Conservation (phyloP, 2,113 vertebrate species). For the Sorex araneus region DNA sequence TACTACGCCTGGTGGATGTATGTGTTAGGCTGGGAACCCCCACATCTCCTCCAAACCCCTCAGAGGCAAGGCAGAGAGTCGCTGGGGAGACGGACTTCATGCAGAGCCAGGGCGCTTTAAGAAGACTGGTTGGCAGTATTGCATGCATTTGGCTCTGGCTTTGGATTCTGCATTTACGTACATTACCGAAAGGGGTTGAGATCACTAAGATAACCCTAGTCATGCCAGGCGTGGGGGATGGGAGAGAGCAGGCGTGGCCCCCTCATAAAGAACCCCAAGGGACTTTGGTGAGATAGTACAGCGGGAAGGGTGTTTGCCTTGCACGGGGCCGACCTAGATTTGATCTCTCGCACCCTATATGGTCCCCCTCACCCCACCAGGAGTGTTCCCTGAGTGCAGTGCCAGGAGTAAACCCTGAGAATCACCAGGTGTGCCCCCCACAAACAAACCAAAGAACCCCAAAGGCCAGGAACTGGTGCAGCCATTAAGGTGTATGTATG, state of each 20-base stretch:
- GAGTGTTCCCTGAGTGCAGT: too few relatives aligned
- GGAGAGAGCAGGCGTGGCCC: background rate
- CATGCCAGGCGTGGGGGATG: background rate
- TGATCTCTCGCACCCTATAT: too few relatives aligned
- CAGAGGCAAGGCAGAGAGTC: background rate
- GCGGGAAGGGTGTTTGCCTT: too few relatives aligned
- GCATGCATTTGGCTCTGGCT: background rate
- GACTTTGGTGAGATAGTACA: too few relatives aligned
- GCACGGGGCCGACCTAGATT: too few relatives aligned
- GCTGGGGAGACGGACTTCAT: background rate
- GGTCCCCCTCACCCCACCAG: too few relatives aligned
- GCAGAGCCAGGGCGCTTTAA: background rate
- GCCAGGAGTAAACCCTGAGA: too few relatives aligned
- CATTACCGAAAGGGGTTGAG: background rate
- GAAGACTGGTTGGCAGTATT: background rate
- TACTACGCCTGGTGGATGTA: too few relatives aligned
- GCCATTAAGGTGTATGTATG: too few relatives aligned
- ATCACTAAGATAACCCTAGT: constrained; percentile 2
- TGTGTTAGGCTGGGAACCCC: background rate
- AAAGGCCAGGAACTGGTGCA: too few relatives aligned
- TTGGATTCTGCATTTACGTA: constrained; percentile 7
- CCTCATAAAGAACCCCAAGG: background rate
- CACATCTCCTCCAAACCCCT: background rate
- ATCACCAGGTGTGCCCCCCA: too few relatives aligned
- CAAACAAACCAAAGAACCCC: too few relatives aligned